Evolutionary conservation across 2,113 vertebrate genomes (phyloP), one percentile per base, ranked within the genome.

Genomic region (Piliocolobus tephrosceles): DNA sequence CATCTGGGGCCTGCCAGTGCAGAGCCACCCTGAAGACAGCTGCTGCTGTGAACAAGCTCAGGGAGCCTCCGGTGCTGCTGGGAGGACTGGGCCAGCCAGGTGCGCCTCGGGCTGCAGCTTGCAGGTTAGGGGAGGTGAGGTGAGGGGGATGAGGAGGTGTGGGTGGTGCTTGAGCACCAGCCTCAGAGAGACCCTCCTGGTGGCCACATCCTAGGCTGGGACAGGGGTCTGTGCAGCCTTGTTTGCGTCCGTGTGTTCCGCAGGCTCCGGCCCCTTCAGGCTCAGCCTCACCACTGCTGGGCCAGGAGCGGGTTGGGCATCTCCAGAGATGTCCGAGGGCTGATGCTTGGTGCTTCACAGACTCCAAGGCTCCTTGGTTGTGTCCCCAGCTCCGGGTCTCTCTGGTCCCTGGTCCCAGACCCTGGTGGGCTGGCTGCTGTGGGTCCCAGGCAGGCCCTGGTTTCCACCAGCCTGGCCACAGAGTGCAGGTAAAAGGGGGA

Each of bases 1-100:
- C n/a, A 0, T 50, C 58, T 20, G 30, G n/a, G 30, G 55, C 87
- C 82, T 52, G 55, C 82, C 73, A 9, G 70, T 40, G 50, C 35
- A n/a, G 61, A 52, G 27, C 17, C 0, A 1, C 40, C 50, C 57
- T 76, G 70, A 38, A 25, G 43, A 30, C 7, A 2, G 50, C 8
- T 0, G 84, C 72, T 4, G 79, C 90, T 20, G 18, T 12, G 6
- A 20, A 35, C 58, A 17, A 0, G 8, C 20, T 38, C 12, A 1
- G 20, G n/a, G 61, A 25, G 45, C 43, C 1, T 3, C 82, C 87
- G 52, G 52, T 55, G 52, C 52, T 20, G 52, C 18, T 55, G 52
- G 52, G 52, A 55, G 18, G 52, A 18, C 52, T 20, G 52, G 66
- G 75, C 47, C 64, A 38, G 40, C 25, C 45, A 50, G 86, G 12